These are phyloP conservation scores for Drosophila albomicans DNA, from an alignment of 1,140 invertebrate genomes.

Conservation along the genomic window DNA sequence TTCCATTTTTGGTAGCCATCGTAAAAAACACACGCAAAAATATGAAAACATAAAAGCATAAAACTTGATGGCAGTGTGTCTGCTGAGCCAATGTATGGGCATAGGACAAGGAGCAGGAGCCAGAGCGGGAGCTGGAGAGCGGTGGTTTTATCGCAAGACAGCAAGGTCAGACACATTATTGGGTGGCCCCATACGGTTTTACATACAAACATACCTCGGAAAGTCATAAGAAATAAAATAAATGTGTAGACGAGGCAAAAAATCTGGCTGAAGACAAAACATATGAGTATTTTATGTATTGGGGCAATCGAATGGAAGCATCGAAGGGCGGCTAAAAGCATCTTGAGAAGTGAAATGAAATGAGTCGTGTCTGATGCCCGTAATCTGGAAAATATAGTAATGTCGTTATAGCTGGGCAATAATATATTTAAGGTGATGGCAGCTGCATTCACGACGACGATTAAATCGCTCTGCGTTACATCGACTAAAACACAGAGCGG, in stretches of 20 bases:
- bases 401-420: conserved; percentile 23
- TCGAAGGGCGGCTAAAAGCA: conserved; percentile 25
- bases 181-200: conserved; percentile 23
- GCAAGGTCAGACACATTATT: conserved; percentile 45
- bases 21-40: conserved; percentile 57
- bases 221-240: conserved; percentile 45
- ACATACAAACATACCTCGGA: conserved; percentile 12
- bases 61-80: conserved; percentile 31
- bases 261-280: conserved; percentile 16
- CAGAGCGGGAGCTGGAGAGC: too few species aligned
- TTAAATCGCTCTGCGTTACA: background rate
- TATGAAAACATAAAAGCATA: conserved; percentile 41
- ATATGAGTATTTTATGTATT: background rate
- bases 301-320: background rate
- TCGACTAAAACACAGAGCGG: too few species aligned
- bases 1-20: conserved; percentile 43
- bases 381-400: conserved; percentile 25
- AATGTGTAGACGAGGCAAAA: conserved; percentile 15
- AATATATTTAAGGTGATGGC: conserved; percentile 25
- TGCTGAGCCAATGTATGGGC: background rate
- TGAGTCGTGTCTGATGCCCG: conserved; percentile 26
- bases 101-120: too few species aligned
- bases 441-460: background rate
- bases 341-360: conserved; percentile 9
- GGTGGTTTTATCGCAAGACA: background rate